Base-by-base conservation (phyloP, 2,888 invertebrate species). In the Drosophila paranaensis region DNA sequence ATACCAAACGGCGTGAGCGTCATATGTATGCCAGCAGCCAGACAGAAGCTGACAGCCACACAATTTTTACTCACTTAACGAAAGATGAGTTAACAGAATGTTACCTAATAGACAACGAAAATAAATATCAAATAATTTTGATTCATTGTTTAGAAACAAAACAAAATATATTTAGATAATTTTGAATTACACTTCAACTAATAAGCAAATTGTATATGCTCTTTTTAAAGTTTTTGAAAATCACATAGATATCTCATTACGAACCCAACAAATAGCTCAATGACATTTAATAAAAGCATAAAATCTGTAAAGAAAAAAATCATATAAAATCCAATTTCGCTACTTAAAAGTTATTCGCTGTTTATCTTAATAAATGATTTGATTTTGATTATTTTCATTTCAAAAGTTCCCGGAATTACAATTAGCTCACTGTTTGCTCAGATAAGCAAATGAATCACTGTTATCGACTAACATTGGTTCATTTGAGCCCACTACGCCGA, bases 1-100 rank as follows among this genome's bases (percentile, higher is more conserved):
- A 68, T n/a, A 4, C 64, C 73, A 48, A 65, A 76, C 25, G 51
- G 75, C 61, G 35, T 54, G 35, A n/a, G 25, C 35, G 58, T 48
- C 68, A 72, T 35, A 76, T 76, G 68, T 54, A 62, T 16, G 13
- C 2, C 3, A 5, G 20, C 27, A 48, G 10, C 20, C 9, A 42
- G 20, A 54, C 70, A 51, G 54, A 70, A 74, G 65, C 45, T 77
- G 42, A 0, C 8, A 45, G 63, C 3, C 14, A 40, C 37, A 10
- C 1, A 11, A 3, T 14, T 16, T 3, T 30, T 20, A 43, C 55
- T 70, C 33, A 67, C 55, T 55, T 33, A 54, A 57, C 51, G 62
- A 63, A 57, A 6, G 3, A 0, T 2, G 16, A 27, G 14, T 30
- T 66, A 54, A 54, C 46, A 42, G 39, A 2, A 51, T 51, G 40